A percentile compares a stretch with the other conserved stretches of the same genome.
These are phyloP conservation scores for Boloria selene DNA, from an alignment of 2,888 invertebrate genomes.

Conservation along the genomic window DNA sequence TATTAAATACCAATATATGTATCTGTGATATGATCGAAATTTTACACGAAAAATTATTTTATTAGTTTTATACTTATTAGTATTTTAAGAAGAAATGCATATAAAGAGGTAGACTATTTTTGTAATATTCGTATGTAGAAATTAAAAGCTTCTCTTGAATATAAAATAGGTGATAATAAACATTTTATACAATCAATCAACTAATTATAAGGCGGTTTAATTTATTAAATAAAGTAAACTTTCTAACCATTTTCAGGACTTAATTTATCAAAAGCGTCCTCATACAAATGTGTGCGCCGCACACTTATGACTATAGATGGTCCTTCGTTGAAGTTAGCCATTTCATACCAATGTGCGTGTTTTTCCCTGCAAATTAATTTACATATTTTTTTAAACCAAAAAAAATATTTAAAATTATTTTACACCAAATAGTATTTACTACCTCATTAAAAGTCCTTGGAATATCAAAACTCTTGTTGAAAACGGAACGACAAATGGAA, in stretches of 20 bases:
- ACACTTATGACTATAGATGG: constrained; percentile 89
- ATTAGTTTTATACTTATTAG: too few relatives aligned
- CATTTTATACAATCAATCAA: too few relatives aligned
- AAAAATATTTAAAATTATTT: not conserved
- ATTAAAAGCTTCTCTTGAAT: too few relatives aligned
- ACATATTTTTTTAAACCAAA: not conserved
- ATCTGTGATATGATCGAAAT: too few relatives aligned
- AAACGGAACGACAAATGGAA: constrained; percentile 97
- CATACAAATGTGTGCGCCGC: constrained; percentile 96
- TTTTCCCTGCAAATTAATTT: constrained; percentile 78
- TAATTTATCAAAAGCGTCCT: constrained; percentile 97
- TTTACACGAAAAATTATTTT: too few relatives aligned
- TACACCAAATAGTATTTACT: constrained; percentile 27
- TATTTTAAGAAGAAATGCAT: too few relatives aligned
- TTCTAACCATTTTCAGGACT: constrained; percentile 92
- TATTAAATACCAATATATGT: too few relatives aligned
- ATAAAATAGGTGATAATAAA: too few relatives aligned
- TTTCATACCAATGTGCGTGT: constrained; percentile 87
- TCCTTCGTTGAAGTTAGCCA: constrained; percentile 88
- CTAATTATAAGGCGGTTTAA: too few relatives aligned
- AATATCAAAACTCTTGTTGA: constrained; percentile 93
- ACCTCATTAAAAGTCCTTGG: constrained; percentile 85
- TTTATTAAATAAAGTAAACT: constrained; percentile 39
- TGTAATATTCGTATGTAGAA: too few relatives aligned
- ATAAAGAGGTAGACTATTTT: too few relatives aligned